Conservation (phyloP, 2,797 vertebrate species). For the Geotrypetes seraphini region DNA sequence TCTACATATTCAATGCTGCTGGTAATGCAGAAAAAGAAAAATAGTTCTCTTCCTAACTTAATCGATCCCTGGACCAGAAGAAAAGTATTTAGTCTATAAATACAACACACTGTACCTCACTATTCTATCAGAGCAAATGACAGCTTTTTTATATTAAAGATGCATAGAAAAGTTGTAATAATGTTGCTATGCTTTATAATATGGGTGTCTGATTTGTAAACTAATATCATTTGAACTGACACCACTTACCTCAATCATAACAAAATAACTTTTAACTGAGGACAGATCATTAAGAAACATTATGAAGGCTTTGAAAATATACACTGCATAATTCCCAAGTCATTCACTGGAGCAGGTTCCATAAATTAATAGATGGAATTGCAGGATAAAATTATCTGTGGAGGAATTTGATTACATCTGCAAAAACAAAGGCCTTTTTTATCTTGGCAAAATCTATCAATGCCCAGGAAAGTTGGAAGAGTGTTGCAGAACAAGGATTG, state of each 20-base stretch:
- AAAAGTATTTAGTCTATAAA: slow-evolving; percentile 26
- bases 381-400: too few species aligned
- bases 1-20: too few species aligned
- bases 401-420: slow-evolving; percentile 38
- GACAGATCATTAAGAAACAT: slow-evolving; percentile 44
- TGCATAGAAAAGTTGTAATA: slow-evolving; percentile 62
- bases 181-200: slow-evolving; percentile 57
- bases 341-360: too few species aligned
- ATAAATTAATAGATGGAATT: too few species aligned
- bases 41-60: slow-evolving; percentile 28
- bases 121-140: slow-evolving; percentile 41
- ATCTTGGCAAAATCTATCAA: slow-evolving; percentile 54
- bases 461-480: slow-evolving; percentile 46
- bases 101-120: slow-evolving; percentile 39
- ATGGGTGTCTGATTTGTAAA: slow-evolving; percentile 63
- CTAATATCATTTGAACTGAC: slow-evolving; percentile 60
- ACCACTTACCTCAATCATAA: slow-evolving; percentile 51
- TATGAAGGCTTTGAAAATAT: slow-evolving; percentile 52
- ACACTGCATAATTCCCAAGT: slow-evolving; percentile 28
- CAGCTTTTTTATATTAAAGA: slow-evolving; percentile 55
- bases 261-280: slow-evolving; percentile 45
- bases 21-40: slow-evolving; percentile 11
- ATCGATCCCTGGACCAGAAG: slow-evolving; percentile 32
- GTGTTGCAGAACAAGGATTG: slow-evolving; percentile 38
- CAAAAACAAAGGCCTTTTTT: slow-evolving; percentile 40